phyloP scores from a whole-genome alignment of 2,113 vertebrate genomes.

The Monopterus albus region DNA sequence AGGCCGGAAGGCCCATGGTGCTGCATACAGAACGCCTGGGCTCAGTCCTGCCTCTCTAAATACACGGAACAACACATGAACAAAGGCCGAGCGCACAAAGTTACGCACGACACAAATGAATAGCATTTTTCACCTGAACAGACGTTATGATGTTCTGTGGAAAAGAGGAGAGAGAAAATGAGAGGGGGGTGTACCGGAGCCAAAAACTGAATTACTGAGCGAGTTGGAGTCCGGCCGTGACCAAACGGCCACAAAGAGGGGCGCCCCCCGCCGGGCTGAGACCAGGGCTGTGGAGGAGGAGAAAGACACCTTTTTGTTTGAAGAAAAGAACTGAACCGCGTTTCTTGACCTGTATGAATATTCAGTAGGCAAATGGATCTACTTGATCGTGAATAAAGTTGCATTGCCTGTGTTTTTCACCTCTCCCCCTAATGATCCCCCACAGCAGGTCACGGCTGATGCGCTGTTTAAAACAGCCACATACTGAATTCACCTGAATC shows the following conservation, averaged over 20 bases:
- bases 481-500: background rate
- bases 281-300: slow-evolving; percentile 17
- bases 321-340: slow-evolving; percentile 22
- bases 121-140: no score
- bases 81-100: background rate
- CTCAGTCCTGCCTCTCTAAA: background rate
- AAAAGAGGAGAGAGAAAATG: background rate
- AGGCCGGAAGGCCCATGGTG: slow-evolving; percentile 1
- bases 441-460: background rate
- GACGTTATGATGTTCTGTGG: no score
- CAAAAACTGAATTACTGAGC: slow-evolving; percentile 53
- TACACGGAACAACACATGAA: no score
- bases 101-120: background rate
- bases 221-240: slow-evolving; percentile 55
- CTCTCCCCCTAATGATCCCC: background rate
- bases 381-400: no score
- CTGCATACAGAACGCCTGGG: background rate
- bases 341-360: slow-evolving; percentile 12
- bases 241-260: slow-evolving; percentile 57
- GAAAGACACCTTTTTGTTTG: slow-evolving; percentile 30
- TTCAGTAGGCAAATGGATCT: background rate
- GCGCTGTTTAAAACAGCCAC: background rate
- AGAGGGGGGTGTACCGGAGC: background rate
- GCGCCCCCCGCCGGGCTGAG: slow-evolving; percentile 49
- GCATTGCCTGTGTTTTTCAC: background rate